phyloP scores from a whole-genome alignment of 2,888 invertebrate genomes.

The Ceraclea dissimilis region DNA sequence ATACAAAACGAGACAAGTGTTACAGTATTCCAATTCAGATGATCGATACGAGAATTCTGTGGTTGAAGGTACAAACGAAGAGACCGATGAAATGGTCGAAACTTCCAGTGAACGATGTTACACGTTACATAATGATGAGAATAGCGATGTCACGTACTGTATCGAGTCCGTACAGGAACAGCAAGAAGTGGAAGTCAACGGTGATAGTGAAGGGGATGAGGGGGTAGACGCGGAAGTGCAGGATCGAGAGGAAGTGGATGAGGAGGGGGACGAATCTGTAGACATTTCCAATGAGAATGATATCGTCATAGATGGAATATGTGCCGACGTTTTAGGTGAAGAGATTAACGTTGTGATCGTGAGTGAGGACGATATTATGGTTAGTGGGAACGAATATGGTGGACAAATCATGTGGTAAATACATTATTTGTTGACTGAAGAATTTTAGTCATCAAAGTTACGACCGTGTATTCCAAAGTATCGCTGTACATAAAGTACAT shows the following conservation, averaged over 20 bases:
- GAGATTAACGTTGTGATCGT: slow-evolving; percentile 21
- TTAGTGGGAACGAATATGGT: neutral
- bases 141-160: neutral
- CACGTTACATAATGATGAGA: no score
- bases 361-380: slow-evolving; percentile 6
- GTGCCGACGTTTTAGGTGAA: slow-evolving; percentile 12
- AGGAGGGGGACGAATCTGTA: neutral
- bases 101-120: no score
- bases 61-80: no score
- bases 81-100: no score
- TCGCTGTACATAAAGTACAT: no score
- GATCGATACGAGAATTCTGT: no score
- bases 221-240: no score
- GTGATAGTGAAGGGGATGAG: neutral
- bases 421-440: neutral
- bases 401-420: neutral
- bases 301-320: slow-evolving; percentile 12
- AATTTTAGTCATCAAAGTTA: no score
- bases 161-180: neutral
- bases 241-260: neutral
- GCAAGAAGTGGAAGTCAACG: neutral
- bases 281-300: neutral
- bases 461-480: no score
- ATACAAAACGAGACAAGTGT: no score
- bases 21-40: no score